Conservation (phyloP, 2,113 vertebrate species). For the Boulengerochromis microlepis region DNA sequence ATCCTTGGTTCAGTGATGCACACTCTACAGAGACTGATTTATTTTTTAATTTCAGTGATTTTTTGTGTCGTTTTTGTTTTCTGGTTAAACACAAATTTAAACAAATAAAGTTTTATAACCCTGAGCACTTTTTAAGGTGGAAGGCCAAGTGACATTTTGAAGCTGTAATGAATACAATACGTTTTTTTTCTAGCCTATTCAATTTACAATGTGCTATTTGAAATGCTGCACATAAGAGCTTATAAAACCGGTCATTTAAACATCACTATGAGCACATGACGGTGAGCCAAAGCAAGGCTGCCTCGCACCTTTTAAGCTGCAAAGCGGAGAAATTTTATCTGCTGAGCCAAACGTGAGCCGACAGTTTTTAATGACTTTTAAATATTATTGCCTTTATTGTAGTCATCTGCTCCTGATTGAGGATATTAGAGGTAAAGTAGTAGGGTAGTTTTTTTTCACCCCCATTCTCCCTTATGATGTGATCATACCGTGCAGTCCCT, state of each 20-base stretch:
- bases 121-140: neutral
- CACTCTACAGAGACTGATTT: rapidly evolving
- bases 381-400: neutral
- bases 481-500: constrained; percentile 16
- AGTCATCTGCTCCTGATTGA: neutral
- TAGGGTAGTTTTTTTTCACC: neutral
- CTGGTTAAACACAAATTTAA: neutral
- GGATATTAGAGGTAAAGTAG: neutral
- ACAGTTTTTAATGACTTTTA: neutral
- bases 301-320: neutral
- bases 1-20: neutral
- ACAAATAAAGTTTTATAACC: neutral
- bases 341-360: neutral
- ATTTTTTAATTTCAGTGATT: neutral
- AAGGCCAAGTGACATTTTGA: neutral
- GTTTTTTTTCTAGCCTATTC: neutral
- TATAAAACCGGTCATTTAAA: neutral
- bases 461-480: neutral
- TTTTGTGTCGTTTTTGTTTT: neutral
- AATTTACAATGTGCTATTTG: neutral
- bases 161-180: neutral
- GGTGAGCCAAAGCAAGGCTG: neutral
- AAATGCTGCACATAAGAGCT: neutral
- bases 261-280: neutral
- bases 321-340: neutral